Evolutionary conservation across 2,797 vertebrate genomes (phyloP), one percentile per base, ranked within the genome.

Genomic region (Mormyrus proboscirostris): DNA sequence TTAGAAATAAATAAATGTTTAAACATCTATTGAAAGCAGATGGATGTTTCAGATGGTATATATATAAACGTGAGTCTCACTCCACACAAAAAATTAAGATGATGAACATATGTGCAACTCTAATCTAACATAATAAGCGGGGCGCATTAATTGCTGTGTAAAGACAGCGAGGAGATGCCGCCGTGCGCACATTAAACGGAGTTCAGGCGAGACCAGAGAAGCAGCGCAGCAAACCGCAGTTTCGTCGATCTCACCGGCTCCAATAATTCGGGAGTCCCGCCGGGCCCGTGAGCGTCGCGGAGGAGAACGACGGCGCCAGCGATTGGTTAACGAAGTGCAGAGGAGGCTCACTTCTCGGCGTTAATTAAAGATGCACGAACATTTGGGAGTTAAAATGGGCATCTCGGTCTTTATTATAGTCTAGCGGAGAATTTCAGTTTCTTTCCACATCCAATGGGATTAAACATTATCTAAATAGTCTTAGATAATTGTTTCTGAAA

Each of bases 1-100:
- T 41, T 57, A 82, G 44, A 59, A 14, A 88, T 25, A 88, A n/a
- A 83, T 83, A 83, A 33, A 57, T 82, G 25, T 88, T 79, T 79
- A 82, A 79, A 88, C 29, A 41, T 82, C 49, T 29, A 53, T 57
- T 50, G 25, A 73, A 51, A 87, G 29, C 51, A 59, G 51, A 59
- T 55, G 12, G 53, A 57, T 57, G 53, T 87, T 59, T 87, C 16
- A 14, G 85, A 41, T 87, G 10, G 57, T 53, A 44, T 87, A 87
- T 41, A 87, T 41, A 84, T n/a, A 87, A 53, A 33, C 50, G 29
- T 51, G 85, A 86, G 14, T 57, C 14, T n/a, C 33, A 41, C 25
- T 50, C 8, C 29, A n/a, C 53, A 87, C 16, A 16, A 47, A 88
- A 49, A 29, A 7, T 73, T 50, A 73, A 22, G 55, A 49, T 14